Percentiles rank a stretch among this genome's conserved stretches.
These are phyloP conservation scores for Hemithea aestivaria DNA, from an alignment of 2,888 invertebrate genomes.

Conservation along the genomic window DNA sequence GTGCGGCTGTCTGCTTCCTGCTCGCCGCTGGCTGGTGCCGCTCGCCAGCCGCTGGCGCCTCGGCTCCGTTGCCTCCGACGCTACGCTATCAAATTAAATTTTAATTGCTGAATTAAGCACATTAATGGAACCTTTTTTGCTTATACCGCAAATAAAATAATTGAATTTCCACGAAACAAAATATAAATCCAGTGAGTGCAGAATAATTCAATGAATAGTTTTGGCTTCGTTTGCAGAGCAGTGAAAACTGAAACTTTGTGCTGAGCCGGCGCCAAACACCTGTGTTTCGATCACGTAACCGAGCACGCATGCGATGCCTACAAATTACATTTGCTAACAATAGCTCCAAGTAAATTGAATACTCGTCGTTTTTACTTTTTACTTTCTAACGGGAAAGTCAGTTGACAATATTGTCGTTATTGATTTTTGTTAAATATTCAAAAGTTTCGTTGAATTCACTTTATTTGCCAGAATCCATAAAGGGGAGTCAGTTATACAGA, in stretches of 20 bases:
- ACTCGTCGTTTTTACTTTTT: too few relatives aligned
- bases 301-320: constrained; percentile 22
- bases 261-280: constrained; percentile 54
- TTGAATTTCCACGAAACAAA: constrained; percentile 26
- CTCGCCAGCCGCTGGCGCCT: constrained; percentile 9
- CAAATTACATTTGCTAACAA: constrained; percentile 19
- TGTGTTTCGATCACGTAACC: constrained; percentile 43
- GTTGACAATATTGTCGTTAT: too few relatives aligned
- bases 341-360: neutral
- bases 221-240: constrained; percentile 52
- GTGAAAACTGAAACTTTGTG: constrained; percentile 41
- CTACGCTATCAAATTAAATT: constrained; percentile 51
- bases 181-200: constrained; percentile 15
- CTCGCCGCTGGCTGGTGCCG: constrained; percentile 18
- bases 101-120: constrained; percentile 50
- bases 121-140: constrained; percentile 39
- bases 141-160: constrained; percentile 33
- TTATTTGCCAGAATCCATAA: too few relatives aligned
- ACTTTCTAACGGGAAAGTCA: too few relatives aligned
- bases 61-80: constrained; percentile 27
- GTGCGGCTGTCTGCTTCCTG: constrained; percentile 34
- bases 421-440: too few relatives aligned
- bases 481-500: too few relatives aligned
- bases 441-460: too few relatives aligned
- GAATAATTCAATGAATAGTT: constrained; percentile 36